Conservation (phyloP, 2,888 invertebrate species). For the Tenthredo scrophulariae region DNA sequence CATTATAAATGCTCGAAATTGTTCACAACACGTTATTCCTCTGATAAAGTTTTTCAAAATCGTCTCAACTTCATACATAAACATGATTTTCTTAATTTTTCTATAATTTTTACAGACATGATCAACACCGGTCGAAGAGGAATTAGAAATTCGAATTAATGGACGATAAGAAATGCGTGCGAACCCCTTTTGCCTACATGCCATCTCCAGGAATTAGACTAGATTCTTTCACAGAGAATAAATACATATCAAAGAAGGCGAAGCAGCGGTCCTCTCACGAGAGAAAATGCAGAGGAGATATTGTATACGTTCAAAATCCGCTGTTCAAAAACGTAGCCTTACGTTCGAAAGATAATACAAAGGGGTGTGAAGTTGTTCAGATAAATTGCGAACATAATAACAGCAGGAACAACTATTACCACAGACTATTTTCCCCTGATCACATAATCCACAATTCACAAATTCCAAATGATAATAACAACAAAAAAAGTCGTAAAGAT, state of each 20-base stretch:
- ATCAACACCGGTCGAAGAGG: not conserved
- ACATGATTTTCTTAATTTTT: not conserved
- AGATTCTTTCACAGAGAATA: not conserved
- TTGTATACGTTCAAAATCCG: constrained; percentile 28
- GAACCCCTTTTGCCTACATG: not conserved
- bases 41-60: not conserved
- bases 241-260: not conserved
- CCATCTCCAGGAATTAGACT: constrained; percentile 12
- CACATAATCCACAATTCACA: not conserved
- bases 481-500: constrained; percentile 80
- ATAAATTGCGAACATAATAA: not conserved
- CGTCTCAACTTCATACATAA: not conserved
- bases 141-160: constrained; percentile 32
- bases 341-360: not conserved
- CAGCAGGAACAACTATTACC: constrained; percentile 1
- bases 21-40: not conserved
- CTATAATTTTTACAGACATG: constrained; percentile 23
- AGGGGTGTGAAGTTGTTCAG: not conserved
- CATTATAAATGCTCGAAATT: not conserved
- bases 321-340: not conserved
- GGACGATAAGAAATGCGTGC: constrained; percentile 31
- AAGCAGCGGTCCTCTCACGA: not conserved
- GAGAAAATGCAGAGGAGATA: constrained; percentile 9
- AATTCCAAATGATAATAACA: not conserved
- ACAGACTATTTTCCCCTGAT: not conserved